Evolutionary conservation across 2,888 invertebrate genomes (phyloP).

Genomic region (Hypolimnas misippus): DNA sequence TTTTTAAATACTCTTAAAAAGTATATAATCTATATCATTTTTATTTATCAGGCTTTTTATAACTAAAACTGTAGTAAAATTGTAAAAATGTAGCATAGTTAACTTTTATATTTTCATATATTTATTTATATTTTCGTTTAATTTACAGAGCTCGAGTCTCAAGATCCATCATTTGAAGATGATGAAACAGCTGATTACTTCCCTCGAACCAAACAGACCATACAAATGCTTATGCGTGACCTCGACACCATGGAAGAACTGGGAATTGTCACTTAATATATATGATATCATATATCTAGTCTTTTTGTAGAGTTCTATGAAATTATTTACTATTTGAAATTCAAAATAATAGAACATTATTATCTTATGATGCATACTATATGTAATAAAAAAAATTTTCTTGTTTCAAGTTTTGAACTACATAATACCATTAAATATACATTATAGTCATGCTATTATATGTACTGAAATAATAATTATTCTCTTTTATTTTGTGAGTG

Average conservation of each 20-base stretch:
- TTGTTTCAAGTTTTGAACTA: too few species aligned
- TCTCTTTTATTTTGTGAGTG: too few species aligned
- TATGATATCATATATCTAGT: not conserved
- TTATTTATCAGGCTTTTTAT: not conserved
- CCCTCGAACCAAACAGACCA: slow-evolving; percentile 88
- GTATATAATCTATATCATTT: too few species aligned
- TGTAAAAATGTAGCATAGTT: too few species aligned
- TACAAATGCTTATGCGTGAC: slow-evolving; percentile 90
- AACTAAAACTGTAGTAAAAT: not conserved
- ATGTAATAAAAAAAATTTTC: too few species aligned
- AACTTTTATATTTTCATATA: not conserved
- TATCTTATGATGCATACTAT: not conserved
- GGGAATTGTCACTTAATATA: slow-evolving; percentile 79
- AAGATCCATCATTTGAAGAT: slow-evolving; percentile 85
- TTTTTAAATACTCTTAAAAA: too few species aligned
- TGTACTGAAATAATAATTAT: not conserved
- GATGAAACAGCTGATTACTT: slow-evolving; percentile 83
- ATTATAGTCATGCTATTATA: not conserved
- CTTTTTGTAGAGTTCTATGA: not conserved
- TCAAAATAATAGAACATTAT: not conserved
- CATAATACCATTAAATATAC: not conserved
- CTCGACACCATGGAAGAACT: slow-evolving; percentile 88
- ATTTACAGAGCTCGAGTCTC: slow-evolving; percentile 85
- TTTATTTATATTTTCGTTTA: too few species aligned
- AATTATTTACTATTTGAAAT: not conserved